phyloP scores from a whole-genome alignment of 1,140 invertebrate species.

The Sesamia nonagrioides region DNA sequence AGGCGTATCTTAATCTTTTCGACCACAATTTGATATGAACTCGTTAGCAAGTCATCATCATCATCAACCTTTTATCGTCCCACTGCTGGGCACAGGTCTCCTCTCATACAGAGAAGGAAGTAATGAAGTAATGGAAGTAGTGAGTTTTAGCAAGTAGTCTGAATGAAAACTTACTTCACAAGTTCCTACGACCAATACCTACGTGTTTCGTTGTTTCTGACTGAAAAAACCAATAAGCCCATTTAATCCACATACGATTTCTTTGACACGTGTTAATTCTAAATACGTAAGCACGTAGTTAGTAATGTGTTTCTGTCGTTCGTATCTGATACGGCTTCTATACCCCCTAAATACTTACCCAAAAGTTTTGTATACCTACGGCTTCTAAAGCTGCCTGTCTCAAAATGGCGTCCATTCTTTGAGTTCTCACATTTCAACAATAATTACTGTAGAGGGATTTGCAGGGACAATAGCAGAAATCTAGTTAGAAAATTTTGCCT shows the following conservation, averaged over 20 bases:
- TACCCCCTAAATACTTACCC: constrained; percentile 69
- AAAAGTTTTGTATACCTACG: constrained; percentile 67
- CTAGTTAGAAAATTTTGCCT: constrained; percentile 20
- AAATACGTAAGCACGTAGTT: constrained; percentile 52
- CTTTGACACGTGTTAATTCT: constrained; percentile 57
- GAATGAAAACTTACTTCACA: background rate
- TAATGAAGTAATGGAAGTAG: too few species aligned
- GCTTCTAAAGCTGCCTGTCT: constrained; percentile 71
- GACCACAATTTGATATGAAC: too few species aligned
- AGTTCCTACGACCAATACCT: background rate
- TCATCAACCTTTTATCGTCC: too few species aligned
- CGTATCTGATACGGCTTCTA: constrained; percentile 72
- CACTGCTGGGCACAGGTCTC: too few species aligned
- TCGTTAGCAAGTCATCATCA: too few species aligned
- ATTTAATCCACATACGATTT: constrained; percentile 35
- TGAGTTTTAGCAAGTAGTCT: too few species aligned
- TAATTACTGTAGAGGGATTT: background rate
- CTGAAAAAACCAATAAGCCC: constrained; percentile 22
- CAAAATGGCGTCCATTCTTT: constrained; percentile 80
- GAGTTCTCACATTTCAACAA: constrained; percentile 55
- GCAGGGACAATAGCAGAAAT: constrained; percentile 25
- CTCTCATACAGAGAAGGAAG: too few species aligned
- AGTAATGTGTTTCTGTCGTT: constrained; percentile 57
- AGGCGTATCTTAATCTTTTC: too few species aligned
- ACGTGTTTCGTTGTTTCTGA: background rate